These are phyloP conservation scores for Calephelis virginiensis DNA, from an alignment of 1,140 invertebrate species.

Conservation along the genomic window DNA sequence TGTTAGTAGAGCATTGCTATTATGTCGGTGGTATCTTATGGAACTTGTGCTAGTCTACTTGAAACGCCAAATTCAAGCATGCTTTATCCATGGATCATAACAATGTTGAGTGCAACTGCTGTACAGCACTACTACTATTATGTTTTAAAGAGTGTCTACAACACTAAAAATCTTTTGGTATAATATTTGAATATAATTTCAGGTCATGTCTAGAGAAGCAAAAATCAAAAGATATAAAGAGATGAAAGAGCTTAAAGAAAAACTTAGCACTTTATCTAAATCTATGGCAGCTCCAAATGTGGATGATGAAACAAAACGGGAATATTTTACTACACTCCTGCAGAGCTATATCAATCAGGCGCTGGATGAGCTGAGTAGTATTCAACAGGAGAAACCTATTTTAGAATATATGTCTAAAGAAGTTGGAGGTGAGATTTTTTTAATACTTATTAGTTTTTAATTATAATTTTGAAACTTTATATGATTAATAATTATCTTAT, in stretches of 20 bases:
- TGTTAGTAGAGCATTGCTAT: too few species aligned
- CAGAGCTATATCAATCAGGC: conserved; percentile 86
- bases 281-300: conserved; percentile 81
- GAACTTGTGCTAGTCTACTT: too few species aligned
- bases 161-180: too few species aligned
- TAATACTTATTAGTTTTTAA: background rate
- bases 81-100: too few species aligned
- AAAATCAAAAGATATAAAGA: conserved; percentile 90
- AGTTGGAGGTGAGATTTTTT: conserved; percentile 53
- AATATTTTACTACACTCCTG: conserved; percentile 90
- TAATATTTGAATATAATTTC: conserved; percentile 26
- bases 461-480: too few species aligned
- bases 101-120: background rate
- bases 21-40: too few species aligned
- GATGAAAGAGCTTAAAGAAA: conserved; percentile 87
- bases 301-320: conserved; percentile 89
- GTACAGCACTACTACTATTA: background rate
- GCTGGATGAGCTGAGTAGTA: conserved; percentile 87
- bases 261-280: conserved; percentile 82
- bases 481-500: too few species aligned
- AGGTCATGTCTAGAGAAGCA: conserved; percentile 67
- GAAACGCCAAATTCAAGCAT: too few species aligned
- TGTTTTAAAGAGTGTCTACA: too few species aligned
- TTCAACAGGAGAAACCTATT: conserved; percentile 86
- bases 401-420: conserved; percentile 84